Evolutionary conservation across 1,140 invertebrate species (phyloP), one percentile per base, ranked within the genome.

Genomic region (Drosophila yakuba): DNA sequence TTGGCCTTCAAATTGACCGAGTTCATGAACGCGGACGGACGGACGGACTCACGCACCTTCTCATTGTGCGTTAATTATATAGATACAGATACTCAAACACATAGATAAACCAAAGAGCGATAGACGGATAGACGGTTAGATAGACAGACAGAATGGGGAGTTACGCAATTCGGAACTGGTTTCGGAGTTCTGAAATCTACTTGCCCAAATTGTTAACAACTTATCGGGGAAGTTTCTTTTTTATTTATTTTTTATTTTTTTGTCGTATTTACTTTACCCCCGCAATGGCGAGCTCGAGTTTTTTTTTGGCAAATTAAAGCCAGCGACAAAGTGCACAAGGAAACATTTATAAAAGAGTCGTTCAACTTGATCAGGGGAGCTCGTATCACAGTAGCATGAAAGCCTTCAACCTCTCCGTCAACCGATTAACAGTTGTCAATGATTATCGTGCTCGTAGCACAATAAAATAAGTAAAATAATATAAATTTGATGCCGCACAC

Each of bases 61-160:
- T 83, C 84, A 88, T 88, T 88, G 84, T 89, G 84, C 83, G 83
- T 88, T 88, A 88, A 88, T 88, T 83, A 88, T 88, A 89, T 79
- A 45, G 60, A 74, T 80, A 77, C 50, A 66, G 47, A 75, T 69
- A 74, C 52, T 48, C 28, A 41, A 25, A 45, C 62, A 55, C 58
- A 62, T 73, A 62, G 59, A 72, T 75, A 82, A 61, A 76, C 60
- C 66, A 60, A 63, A 78, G 54, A 88, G 51, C 68, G 25, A 72
- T 59, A 68, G 55, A 86, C 64, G 14, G 11, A 39, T 14, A 62
- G 48, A 51, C 50, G 20, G 15, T 8, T 3, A n/a, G 15, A 12
- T 1, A n/a, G 51, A 10, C 56, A 17, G n/a, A 23, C 14, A 10
- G 32, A 32, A 32, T 32, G 36, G 47, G 55, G 55, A 48, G 48